Percentiles rank a stretch among this genome's conserved stretches.
Conservation (phyloP, 2,113 vertebrate genomes). For the Indicator indicator region DNA sequence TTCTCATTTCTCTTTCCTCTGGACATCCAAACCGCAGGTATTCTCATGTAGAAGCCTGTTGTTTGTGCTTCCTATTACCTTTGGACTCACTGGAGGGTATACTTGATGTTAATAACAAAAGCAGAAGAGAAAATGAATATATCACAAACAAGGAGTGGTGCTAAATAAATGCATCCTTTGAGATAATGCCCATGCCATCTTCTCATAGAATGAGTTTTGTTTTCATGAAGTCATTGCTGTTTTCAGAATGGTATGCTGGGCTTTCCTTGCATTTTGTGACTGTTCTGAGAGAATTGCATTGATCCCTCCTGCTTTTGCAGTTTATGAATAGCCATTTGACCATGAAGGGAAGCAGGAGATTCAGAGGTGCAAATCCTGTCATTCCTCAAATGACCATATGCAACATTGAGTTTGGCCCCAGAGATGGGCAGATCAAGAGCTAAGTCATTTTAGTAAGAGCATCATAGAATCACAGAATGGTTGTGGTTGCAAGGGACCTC, state of each 20-base stretch:
- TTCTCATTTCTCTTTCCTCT: not conserved
- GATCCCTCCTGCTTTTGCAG: not conserved
- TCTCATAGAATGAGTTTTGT: not conserved
- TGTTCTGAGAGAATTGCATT: not conserved
- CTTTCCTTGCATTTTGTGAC: not conserved
- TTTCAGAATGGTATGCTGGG: not conserved
- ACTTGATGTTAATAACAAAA: not conserved
- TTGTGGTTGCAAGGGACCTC: no score
- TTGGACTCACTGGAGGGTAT: not conserved
- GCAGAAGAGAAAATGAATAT: not conserved
- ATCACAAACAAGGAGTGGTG: not conserved
- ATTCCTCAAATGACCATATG: not conserved
- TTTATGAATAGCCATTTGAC: not conserved
- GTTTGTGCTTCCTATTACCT: not conserved
- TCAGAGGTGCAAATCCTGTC: not conserved
- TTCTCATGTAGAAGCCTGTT: not conserved
- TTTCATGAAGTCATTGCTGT: not conserved
- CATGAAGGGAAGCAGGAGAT: accelerated
- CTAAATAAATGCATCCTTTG: not conserved
- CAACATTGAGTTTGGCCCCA: not conserved
- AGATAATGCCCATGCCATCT: not conserved
- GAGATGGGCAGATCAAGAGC: not conserved
- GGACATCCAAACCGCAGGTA: not conserved
- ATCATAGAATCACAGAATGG: no score
- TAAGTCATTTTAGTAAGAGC: not conserved